Evolutionary conservation across 1,140 invertebrate genomes (phyloP).

Genomic region (Homarus americanus): DNA sequence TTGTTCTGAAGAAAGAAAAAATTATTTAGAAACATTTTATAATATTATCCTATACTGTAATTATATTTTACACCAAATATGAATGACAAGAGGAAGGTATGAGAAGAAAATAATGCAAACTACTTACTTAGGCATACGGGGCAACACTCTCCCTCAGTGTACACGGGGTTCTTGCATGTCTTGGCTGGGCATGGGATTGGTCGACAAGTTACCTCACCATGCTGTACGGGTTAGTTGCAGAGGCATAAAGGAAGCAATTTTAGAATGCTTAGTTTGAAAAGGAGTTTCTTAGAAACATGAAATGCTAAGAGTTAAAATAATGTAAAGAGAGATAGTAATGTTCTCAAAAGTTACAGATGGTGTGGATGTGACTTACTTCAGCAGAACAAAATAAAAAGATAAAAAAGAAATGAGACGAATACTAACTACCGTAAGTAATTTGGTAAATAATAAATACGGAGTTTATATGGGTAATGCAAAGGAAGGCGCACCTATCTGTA

Average conservation of each 20-base stretch:
- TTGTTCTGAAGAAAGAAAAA: constrained; percentile 82
- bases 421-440: too few species aligned
- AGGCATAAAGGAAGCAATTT: constrained; percentile 27
- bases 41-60: background rate
- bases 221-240: constrained; percentile 79
- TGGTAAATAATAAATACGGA: too few species aligned
- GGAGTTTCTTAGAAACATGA: background rate
- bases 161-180: constrained; percentile 84
- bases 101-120: background rate
- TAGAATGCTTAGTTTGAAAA: constrained; percentile 17
- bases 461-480: too few species aligned
- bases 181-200: constrained; percentile 88
- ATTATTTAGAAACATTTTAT: background rate
- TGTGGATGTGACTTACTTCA: background rate
- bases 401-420: too few species aligned
- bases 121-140: constrained; percentile 81
- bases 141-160: constrained; percentile 84
- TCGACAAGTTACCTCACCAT: constrained; percentile 94
- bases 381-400: too few species aligned
- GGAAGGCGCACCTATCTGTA: too few species aligned
- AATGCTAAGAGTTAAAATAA: background rate
- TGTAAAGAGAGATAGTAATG: background rate
- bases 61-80: background rate
- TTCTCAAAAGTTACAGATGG: background rate
- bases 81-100: background rate